These are phyloP conservation scores for Bradypodion pumilum DNA, from an alignment of 2,797 vertebrate species.

Conservation along the genomic window DNA sequence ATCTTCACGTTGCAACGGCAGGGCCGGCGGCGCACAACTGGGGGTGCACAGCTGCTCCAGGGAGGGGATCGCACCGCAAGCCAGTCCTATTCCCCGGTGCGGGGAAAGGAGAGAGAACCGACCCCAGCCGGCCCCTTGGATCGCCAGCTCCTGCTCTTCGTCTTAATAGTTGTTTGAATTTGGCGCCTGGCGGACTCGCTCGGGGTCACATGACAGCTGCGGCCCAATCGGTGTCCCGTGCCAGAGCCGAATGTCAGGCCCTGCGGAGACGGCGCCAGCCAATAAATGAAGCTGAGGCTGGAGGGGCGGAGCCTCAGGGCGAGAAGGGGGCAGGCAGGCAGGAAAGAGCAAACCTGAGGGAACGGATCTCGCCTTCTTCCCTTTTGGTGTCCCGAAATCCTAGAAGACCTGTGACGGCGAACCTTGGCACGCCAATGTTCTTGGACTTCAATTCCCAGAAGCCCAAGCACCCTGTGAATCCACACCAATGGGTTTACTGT, in stretches of 20 bases:
- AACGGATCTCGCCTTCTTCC: too few relatives aligned
- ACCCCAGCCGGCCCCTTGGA: not conserved
- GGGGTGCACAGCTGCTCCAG: not conserved
- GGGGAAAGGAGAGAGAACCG: not conserved
- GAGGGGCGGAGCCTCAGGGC: not conserved
- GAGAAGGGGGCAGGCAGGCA: too few relatives aligned
- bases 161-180: conserved; percentile 90
- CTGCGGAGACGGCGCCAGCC: conserved; percentile 28
- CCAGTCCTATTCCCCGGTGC: conserved; percentile 26
- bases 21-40: not conserved
- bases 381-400: too few relatives aligned
- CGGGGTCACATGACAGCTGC: conserved; percentile 73
- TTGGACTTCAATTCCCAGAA: too few relatives aligned
- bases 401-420: too few relatives aligned
- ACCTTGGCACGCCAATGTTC: too few relatives aligned
- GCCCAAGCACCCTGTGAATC: too few relatives aligned
- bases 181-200: conserved; percentile 78
- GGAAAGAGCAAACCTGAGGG: not conserved
- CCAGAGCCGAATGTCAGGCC: conserved; percentile 14
- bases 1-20: not conserved
- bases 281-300: not conserved
- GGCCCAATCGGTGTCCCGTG: conserved; percentile 64
- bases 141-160: not conserved
- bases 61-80: not conserved
- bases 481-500: too few relatives aligned